Percentiles rank a stretch among this genome's conserved stretches.
phyloP scores from a whole-genome alignment of 1,140 invertebrate species.

The Prorops nasuta region DNA sequence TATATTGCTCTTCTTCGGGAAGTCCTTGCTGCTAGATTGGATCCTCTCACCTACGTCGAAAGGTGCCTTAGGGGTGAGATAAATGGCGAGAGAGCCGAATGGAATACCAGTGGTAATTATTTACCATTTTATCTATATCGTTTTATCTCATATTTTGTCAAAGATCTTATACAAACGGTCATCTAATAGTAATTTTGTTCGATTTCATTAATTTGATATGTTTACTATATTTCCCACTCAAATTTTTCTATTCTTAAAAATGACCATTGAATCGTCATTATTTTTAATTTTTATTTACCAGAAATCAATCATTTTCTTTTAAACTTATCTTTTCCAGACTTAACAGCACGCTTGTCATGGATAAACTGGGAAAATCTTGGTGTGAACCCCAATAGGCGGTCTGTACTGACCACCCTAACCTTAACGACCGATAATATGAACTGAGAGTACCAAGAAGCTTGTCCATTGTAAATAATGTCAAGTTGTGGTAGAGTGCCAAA shows the following conservation, averaged over 20 bases:
- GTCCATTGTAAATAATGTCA: slow-evolving; percentile 46
- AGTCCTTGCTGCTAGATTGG: slow-evolving; percentile 84
- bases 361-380: slow-evolving; percentile 99
- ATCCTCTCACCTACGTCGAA: slow-evolving; percentile 92
- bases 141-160: too few species aligned
- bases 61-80: slow-evolving; percentile 86
- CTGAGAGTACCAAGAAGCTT: slow-evolving; percentile 29
- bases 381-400: slow-evolving; percentile 82
- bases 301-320: too few species aligned
- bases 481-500: slow-evolving; percentile 24
- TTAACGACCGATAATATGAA: slow-evolving; percentile 75
- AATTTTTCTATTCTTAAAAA: not conserved
- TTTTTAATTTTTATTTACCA: too few species aligned
- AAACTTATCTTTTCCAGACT: slow-evolving; percentile 64
- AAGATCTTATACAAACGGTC: too few species aligned
- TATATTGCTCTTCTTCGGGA: slow-evolving; percentile 94
- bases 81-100: slow-evolving; percentile 81
- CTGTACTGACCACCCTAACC: slow-evolving; percentile 76
- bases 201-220: too few species aligned
- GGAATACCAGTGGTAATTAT: slow-evolving; percentile 97
- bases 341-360: slow-evolving; percentile 95
- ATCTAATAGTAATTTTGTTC: too few species aligned
- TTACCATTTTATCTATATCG: too few species aligned
- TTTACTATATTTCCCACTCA: too few species aligned
- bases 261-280: not conserved